Base-by-base conservation (phyloP, 2,113 vertebrate genomes). In the Mirounga angustirostris region DNA sequence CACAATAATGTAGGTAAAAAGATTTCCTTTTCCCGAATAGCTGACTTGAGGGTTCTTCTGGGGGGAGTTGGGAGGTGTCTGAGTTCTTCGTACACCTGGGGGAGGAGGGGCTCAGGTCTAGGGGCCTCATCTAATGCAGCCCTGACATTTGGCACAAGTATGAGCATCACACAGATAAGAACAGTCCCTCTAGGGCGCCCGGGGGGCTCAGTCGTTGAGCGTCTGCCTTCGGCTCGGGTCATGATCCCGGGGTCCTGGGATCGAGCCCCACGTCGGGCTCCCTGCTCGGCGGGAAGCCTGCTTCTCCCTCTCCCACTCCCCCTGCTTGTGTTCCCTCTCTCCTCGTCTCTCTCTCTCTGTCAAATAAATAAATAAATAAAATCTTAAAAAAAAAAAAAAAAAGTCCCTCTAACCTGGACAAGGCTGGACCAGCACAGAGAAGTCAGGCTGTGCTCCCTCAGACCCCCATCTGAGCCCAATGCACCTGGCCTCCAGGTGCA, bases 1-100 rank as follows among this genome's bases (percentile, higher is more conserved):
- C 56, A 2, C 36, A 19, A 30, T 10, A 2, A 54, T 2, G 8
- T 0, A 28, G 7, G 3, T 0, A 0, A 26, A 28, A n/a, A 22
- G 58, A 0, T 24, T 43, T 19, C 46, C 84, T n/a, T 28, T 76
- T 22, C 67, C 36, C 0, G 16, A 26, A 19, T 0, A 9, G 79
- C 67, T 71, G 56, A 15, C 30, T 1, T 33, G 36, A 30, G 58
- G 18, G 10, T 1, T 18, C 43, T 16, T 13, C 11, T 21, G 12
- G 61, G 18, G 26, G 22, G 10, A 14, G 33, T 9, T 10, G 11
- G 14, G 11, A 0, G 43, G 50, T 61, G 22, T 19, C 33, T 40
- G 40, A 15, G n/a, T 10, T 76, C 54, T 69, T 11, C 4, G 67
- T 1, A 24, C 13, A 7, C 33, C 0, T 0, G 28, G 7, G 54